Conservation (phyloP, 2,888 invertebrate species). For the Cartodere bifasciata region DNA sequence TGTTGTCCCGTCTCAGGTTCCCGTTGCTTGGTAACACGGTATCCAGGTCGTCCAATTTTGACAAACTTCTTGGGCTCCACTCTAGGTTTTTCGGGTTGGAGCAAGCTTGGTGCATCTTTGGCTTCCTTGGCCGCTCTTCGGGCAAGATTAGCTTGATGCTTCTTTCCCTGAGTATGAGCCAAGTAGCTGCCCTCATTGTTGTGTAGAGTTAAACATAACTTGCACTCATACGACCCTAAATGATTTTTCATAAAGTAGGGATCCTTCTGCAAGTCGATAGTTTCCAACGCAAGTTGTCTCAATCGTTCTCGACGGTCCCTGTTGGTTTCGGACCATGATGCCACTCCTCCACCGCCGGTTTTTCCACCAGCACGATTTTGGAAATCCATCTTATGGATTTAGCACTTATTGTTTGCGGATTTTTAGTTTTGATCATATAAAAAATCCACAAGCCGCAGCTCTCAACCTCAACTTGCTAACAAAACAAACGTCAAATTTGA, state of each 20-base stretch:
- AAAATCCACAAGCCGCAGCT: too few relatives aligned
- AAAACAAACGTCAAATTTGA: too few relatives aligned
- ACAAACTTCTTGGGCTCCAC: slow-evolving; percentile 99
- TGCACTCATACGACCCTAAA: slow-evolving; percentile 92
- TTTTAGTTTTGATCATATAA: too few relatives aligned
- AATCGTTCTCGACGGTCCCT: slow-evolving; percentile 91
- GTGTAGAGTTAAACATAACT: slow-evolving; percentile 93
- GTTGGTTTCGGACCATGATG: slow-evolving; percentile 98
- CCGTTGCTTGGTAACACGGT: slow-evolving; percentile 95
- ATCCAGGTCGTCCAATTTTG: slow-evolving; percentile 98
- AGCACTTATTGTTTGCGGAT: too few relatives aligned
- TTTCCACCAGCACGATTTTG: slow-evolving; percentile 98
- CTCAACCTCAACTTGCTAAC: too few relatives aligned
- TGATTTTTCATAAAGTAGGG: slow-evolving; percentile 99
- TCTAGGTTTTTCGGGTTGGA: slow-evolving; percentile 89
- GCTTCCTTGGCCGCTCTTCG: slow-evolving; percentile 97
- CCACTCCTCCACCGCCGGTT: slow-evolving; percentile 98
- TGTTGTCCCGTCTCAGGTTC: slow-evolving; percentile 94
- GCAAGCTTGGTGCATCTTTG: slow-evolving; percentile 87
- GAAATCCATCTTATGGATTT: slow-evolving; percentile 92
- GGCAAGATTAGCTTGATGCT: slow-evolving; percentile 98
- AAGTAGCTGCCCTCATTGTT: slow-evolving; percentile 99
- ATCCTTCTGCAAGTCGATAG: slow-evolving; percentile 98
- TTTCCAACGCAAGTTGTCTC: slow-evolving; percentile 91
- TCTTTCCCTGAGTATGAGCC: slow-evolving; percentile 99